Conservation (phyloP, 2,888 invertebrate genomes). For the Eugnorisma glareosa region DNA sequence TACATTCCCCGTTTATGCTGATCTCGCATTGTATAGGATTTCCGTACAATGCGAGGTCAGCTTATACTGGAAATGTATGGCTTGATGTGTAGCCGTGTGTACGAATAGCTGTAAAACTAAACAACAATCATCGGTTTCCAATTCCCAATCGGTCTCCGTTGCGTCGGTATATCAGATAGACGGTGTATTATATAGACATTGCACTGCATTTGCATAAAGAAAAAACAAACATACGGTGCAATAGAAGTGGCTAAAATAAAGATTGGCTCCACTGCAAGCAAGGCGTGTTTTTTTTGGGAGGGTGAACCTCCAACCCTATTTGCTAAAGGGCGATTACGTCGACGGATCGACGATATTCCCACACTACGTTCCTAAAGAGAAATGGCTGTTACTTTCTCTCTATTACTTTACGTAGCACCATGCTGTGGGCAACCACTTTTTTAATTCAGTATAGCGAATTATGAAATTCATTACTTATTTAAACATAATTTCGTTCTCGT, state of each 20-base stretch:
- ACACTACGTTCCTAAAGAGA: slow-evolving; percentile 55
- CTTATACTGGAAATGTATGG: no score
- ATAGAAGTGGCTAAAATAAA: slow-evolving; percentile 29
- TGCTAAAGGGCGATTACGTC: slow-evolving; percentile 57
- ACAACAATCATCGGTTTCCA: neutral
- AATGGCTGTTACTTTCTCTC: slow-evolving; percentile 65
- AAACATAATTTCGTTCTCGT: no score
- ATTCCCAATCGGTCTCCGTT: neutral
- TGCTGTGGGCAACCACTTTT: slow-evolving; percentile 19
- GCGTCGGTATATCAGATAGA: no score
- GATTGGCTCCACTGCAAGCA: slow-evolving; percentile 32
- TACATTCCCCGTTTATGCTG: no score
- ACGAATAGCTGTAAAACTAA: neutral
- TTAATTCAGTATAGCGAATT: neutral
- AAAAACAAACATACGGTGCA: neutral
- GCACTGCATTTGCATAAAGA: neutral
- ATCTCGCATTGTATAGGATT: no score
- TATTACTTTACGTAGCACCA: slow-evolving; percentile 37
- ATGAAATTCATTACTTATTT: neutral
- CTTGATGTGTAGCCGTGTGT: no score
- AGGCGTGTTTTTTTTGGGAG: slow-evolving; percentile 36
- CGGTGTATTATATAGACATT: no score
- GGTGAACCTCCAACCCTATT: slow-evolving; percentile 55
- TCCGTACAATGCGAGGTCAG: no score
- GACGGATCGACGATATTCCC: slow-evolving; percentile 60